phyloP scores from a whole-genome alignment of 2,113 vertebrate genomes.

The Carollia perspicillata region DNA sequence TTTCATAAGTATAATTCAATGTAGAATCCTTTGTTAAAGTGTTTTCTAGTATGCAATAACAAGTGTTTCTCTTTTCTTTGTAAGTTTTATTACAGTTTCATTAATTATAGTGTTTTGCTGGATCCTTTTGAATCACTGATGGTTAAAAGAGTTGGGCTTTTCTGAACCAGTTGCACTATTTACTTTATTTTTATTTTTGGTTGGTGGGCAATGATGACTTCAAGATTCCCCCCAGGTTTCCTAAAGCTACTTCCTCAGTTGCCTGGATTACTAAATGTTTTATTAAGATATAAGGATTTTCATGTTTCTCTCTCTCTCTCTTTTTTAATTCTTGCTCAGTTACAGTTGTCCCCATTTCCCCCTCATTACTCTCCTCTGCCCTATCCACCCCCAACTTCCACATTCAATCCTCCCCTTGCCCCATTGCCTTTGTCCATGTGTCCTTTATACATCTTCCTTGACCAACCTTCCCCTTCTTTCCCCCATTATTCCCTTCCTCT shows the following conservation, averaged over 20 bases:
- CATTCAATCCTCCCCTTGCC: too few species aligned
- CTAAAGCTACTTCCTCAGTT: neutral
- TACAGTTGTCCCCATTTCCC: too few species aligned
- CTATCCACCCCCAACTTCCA: too few species aligned
- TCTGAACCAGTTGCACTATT: neutral
- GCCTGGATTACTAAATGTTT: neutral
- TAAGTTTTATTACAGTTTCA: neutral
- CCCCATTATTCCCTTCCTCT: too few species aligned
- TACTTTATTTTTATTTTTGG: neutral
- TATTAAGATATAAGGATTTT: neutral
- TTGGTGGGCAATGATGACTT: neutral
- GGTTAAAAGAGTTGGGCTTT: neutral
- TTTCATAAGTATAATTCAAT: neutral
- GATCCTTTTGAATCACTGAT: neutral
- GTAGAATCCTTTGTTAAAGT: neutral
- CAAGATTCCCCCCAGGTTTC: neutral
- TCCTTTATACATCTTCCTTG: too few species aligned
- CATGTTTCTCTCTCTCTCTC: neutral
- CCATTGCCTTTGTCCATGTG: too few species aligned
- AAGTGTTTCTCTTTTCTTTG: neutral
- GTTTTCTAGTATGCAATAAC: neutral
- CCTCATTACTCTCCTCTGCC: too few species aligned
- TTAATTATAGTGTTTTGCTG: neutral
- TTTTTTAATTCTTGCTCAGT: too few species aligned
- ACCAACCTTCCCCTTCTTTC: too few species aligned